phyloP scores from a whole-genome alignment of 2,797 vertebrate species.

The Hippopotamyrus pictus region DNA sequence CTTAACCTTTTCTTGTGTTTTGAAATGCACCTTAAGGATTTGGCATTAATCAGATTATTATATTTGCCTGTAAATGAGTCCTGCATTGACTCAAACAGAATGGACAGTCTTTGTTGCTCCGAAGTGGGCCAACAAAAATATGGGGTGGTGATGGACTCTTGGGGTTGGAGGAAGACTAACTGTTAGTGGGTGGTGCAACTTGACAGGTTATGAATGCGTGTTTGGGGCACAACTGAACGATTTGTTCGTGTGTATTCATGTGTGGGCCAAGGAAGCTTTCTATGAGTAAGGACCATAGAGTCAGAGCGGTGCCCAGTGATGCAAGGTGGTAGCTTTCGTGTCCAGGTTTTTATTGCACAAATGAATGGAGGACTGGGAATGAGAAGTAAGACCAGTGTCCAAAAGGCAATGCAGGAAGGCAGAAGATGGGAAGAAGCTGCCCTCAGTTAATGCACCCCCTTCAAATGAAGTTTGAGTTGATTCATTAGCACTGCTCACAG shows the following conservation, averaged over 20 bases:
- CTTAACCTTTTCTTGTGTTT: background rate
- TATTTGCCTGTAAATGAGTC: background rate
- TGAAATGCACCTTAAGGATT: background rate
- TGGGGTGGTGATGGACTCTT: background rate
- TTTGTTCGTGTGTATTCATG: too few relatives aligned
- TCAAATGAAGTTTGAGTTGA: background rate
- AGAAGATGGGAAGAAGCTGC: background rate
- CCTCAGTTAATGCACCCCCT: background rate
- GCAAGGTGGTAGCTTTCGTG: conserved; percentile 5
- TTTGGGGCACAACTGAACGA: background rate
- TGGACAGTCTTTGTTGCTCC: conserved; percentile 8
- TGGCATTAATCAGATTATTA: background rate
- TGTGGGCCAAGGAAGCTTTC: background rate
- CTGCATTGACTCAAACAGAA: conserved; percentile 25
- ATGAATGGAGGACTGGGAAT: background rate
- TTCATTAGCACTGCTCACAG: background rate
- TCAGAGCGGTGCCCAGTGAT: background rate
- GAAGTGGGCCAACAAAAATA: background rate
- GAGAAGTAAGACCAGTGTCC: background rate
- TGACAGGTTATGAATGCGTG: background rate
- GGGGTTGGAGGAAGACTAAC: background rate
- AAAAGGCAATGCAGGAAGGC: background rate
- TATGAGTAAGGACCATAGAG: background rate
- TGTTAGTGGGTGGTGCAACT: background rate
- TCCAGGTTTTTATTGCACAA: conserved; percentile 14